phyloP scores from a whole-genome alignment of 2,113 vertebrate species.

The Pholis gunnellus region DNA sequence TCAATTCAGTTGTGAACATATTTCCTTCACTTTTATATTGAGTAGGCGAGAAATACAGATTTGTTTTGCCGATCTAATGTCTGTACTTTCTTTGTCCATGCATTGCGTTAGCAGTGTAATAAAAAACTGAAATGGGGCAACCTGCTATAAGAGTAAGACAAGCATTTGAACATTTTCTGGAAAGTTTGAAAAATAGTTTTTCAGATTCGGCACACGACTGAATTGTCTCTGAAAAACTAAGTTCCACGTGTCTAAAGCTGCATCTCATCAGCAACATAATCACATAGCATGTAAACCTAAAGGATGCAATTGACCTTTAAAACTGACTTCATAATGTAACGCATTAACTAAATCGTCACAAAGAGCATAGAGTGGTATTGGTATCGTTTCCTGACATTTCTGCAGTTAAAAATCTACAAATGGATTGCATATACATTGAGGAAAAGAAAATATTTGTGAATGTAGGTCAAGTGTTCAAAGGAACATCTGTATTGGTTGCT shows the following conservation, averaged over 20 bases:
- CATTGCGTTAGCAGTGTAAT: background rate
- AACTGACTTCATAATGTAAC: background rate
- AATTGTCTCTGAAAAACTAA: background rate
- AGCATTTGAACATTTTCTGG: background rate
- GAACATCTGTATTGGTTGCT: background rate
- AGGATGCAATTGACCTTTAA: background rate
- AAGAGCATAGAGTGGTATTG: background rate
- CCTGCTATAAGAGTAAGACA: background rate
- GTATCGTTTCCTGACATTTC: background rate
- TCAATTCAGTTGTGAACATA: background rate
- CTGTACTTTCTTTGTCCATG: background rate
- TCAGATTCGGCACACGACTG: background rate
- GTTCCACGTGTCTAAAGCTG: background rate
- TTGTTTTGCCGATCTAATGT: background rate
- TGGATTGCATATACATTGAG: background rate
- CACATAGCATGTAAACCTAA: background rate
- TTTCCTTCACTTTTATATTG: background rate
- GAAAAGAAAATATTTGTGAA: background rate
- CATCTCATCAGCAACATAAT: background rate
- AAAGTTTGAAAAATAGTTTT: background rate
- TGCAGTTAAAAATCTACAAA: background rate
- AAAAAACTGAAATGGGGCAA: background rate
- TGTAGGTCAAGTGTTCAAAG: slow-evolving; percentile 3
- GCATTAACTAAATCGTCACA: background rate
- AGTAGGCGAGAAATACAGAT: background rate